Evolutionary conservation across 2,888 invertebrate species (phyloP), one percentile per base, ranked within the genome.

Genomic region (Macrosoma leucophasiata): DNA sequence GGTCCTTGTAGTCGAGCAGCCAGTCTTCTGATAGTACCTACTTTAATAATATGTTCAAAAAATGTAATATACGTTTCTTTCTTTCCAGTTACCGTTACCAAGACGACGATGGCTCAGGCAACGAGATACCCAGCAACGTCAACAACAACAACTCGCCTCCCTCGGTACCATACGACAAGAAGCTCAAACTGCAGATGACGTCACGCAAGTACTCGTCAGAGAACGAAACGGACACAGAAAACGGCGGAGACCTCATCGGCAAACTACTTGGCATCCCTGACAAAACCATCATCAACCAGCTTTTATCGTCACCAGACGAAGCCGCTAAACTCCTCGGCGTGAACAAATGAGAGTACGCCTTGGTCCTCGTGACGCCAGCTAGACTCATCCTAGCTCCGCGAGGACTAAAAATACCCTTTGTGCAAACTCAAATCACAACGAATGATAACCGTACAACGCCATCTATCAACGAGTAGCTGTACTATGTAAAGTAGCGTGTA

Each of bases 311-410:
- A 2, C 89, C 92, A 1, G 90, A 94, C 15, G 94, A 94, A 63
- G 96, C 96, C 13, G 96, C 96, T 1, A 93, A 94, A 64, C 87
- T 96, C 45, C 82, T 96, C 13, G 93, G 96, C 13, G 92, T 96
- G 30, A 91, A 93, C 43, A 91, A 90, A 84, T 84, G 84, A 84
- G 81, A 82, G 60, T 84, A 84, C 84, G 84, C 82, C 61, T 64
- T 82, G 74, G 84, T 84, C 59, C 71, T 84, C 71, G 81, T 82
- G 59, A 71, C 79, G 30, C 84, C 81, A 2, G 79, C 79, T 58
- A 76, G 75, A 50, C 66, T 82, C 2, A 73, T 82, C 32, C 66
- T 84, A 58, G 81, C 75, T 28, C 81, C 79, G 52, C 81, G 81
- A 40, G 81, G 78, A 69, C 82, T 81, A 70, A 71, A 66, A 59